A percentile compares a stretch with the other conserved stretches of the same genome.
Evolutionary conservation across 1,140 invertebrate species (phyloP).

Genomic region (Vollenhovia emeryi): DNA sequence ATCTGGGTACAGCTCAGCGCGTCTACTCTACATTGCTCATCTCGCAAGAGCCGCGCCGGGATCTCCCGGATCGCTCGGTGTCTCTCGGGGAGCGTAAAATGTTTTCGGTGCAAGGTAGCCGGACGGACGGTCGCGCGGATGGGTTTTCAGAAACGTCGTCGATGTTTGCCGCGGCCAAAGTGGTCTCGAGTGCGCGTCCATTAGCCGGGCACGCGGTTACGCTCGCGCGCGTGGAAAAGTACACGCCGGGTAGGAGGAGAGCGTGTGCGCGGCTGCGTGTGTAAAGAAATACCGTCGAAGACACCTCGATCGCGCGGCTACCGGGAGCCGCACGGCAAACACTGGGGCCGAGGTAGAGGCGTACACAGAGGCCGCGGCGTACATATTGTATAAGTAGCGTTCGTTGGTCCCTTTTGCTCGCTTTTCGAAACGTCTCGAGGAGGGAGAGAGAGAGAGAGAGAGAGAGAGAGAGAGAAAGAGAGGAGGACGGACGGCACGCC

Average conservation of each 20-base stretch:
- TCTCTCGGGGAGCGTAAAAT: conserved; percentile 27
- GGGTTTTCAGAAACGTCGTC: conserved; percentile 83
- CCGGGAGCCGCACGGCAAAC: conserved; percentile 81
- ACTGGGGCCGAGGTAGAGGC: conserved; percentile 66
- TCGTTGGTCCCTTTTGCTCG: conserved; percentile 67
- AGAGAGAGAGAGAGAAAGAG: no score
- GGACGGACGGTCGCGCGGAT: conserved; percentile 71
- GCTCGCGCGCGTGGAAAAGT: conserved; percentile 74
- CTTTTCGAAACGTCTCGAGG: conserved; percentile 71
- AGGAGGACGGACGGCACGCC: neutral
- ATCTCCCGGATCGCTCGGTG: conserved; percentile 14
- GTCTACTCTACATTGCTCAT: conserved; percentile 27
- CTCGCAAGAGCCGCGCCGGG: neutral
- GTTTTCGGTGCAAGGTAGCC: conserved; percentile 66
- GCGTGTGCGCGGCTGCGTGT: conserved; percentile 75
- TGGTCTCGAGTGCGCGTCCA: conserved; percentile 84
- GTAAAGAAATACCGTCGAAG: conserved; percentile 83
- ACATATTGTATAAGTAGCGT: conserved; percentile 71
- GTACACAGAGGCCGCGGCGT: conserved; percentile 62
- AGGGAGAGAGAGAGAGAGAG: no score
- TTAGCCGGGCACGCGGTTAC: conserved; percentile 81
- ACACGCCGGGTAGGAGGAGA: conserved; percentile 74
- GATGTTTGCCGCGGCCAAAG: conserved; percentile 83
- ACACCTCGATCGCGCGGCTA: conserved; percentile 81
- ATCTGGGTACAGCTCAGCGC: neutral